Evolutionary conservation across 2,113 vertebrate genomes (phyloP), one percentile per base, ranked within the genome.

Genomic region (Etheostoma spectabile): DNA sequence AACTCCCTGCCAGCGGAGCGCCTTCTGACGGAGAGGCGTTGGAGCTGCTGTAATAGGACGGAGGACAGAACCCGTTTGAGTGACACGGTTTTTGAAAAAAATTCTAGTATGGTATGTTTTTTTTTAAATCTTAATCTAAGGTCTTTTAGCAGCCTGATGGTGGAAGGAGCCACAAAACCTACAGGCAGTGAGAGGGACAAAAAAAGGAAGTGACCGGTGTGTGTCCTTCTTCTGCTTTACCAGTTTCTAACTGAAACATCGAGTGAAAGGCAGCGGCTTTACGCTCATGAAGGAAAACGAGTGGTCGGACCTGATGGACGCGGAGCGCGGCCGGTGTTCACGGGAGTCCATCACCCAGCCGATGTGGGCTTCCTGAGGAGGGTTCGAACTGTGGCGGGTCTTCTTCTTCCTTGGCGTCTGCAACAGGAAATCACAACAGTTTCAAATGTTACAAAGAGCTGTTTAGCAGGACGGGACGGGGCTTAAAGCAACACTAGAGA

Each of bases 271-370:
- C 48, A 33, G 16, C 35, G 15, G 46, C 22, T 46, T 46, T 30
- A 24, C 18, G 6, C 52, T 3, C 22, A 0, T 1, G 7, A 74
- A 53, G 24, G 6, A 24, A 51, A 42, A 7, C 6, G 6, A 60
- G 30, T 8, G 0, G 42, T 30, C 65, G 1, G 22, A 99, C 98
- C 98, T 98, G 92, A 97, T 89, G 77, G 97, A 97, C 7, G 96
- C 88, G 5, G 97, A 93, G 87, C 96, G 95, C 3, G 97, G 94
- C 69, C 95, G 93, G 80, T 98, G 97, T 46, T 98, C 97, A 52
- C 96, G 95, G 70, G 97, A 97, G 93, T 99, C 98, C 98, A 99
- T 99, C 86, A 99, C 97, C 97, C 98, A 98, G 86, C 97, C 98
- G 79, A 98, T 96, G 35, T 99, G 98, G 60, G 95, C 95, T 90